Conservation (phyloP, 2,113 vertebrate genomes). For the Phrynocephalus versicolor region DNA sequence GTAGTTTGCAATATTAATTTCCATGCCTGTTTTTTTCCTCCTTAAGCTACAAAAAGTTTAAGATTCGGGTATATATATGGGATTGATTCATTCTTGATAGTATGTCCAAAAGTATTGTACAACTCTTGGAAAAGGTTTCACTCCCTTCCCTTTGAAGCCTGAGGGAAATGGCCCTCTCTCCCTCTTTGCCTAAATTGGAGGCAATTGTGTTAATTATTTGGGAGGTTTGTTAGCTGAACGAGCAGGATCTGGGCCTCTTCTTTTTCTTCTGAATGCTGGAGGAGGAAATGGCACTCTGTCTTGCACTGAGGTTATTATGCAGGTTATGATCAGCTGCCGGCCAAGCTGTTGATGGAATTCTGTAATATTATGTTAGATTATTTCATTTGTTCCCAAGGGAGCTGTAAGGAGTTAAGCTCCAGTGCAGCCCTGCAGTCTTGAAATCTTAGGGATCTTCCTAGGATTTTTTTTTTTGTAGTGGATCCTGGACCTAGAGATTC, state of each 20-base stretch:
- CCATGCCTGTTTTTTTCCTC: neutral
- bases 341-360: neutral
- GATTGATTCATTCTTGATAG: neutral
- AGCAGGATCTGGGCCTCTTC: neutral
- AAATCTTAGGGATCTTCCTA: neutral
- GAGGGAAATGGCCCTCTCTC: no score
- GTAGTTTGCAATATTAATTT: neutral
- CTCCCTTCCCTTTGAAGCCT: no score
- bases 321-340: neutral
- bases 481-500: neutral
- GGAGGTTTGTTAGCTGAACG: neutral
- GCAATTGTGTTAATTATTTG: neutral
- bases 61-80: neutral
- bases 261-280: neutral
- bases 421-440: neutral
- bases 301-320: neutral
- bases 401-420: neutral
- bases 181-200: neutral
- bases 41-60: neutral
- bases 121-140: no score
- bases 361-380: neutral
- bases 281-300: neutral
- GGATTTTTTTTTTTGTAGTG: neutral
- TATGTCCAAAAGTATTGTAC: no score
- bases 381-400: neutral